Conservation (phyloP, 2,113 vertebrate species). For the Tachysurus fulvidraco region DNA sequence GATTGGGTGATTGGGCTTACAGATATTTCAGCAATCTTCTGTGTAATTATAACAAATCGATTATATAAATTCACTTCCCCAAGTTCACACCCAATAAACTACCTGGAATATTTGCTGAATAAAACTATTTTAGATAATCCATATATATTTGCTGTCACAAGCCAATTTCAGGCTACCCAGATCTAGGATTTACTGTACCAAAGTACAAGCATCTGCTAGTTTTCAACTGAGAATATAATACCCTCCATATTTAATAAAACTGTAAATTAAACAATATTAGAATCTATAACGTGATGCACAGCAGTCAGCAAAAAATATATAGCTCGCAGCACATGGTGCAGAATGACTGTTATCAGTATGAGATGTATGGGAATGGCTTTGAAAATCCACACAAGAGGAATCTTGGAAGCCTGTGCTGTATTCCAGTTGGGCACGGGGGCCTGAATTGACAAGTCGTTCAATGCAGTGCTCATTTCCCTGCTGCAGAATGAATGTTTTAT, state of each 20-base stretch:
- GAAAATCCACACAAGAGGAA: background rate
- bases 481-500: conserved; percentile 60
- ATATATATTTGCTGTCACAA: background rate
- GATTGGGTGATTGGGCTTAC: conserved; percentile 23
- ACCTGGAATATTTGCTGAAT: conserved; percentile 26
- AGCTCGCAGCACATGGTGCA: conserved; percentile 21
- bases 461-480: conserved; percentile 45
- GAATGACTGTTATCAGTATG: conserved; percentile 12
- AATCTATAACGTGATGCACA: background rate
- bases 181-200: background rate
- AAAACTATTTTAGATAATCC: background rate
- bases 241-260: conserved; percentile 29
- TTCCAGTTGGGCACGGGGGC: background rate
- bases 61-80: background rate
- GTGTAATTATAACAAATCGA: conserved; percentile 1
- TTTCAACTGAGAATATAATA: background rate
- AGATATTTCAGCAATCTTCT: conserved; percentile 20
- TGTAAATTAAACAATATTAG: conserved; percentile 20
- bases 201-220: background rate
- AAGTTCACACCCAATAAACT: conserved; percentile 4
- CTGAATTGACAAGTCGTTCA: conserved; percentile 13
- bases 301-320: conserved; percentile 15
- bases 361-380: background rate
- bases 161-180: background rate
- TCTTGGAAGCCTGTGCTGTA: background rate